Base-by-base conservation (phyloP, 1,140 invertebrate species). In the silkworm (Bombyx mori) region DNA sequence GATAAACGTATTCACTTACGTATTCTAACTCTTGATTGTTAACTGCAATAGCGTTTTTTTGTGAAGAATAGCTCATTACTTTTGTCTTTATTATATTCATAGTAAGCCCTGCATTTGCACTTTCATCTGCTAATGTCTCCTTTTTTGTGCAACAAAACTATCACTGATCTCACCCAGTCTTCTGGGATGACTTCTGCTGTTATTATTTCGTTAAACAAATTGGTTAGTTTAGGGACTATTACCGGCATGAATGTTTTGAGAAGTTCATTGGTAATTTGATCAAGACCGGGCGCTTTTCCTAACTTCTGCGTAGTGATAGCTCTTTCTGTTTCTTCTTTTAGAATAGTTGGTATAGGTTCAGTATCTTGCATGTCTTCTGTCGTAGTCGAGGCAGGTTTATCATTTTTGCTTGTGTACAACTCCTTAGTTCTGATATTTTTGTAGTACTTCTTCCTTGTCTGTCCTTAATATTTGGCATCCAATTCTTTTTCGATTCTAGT, bases 241-340 rank as follows among this genome's bases (percentile, higher is more conserved):
- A 56, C 56, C 18, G 49, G 58, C 47, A 53, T 22, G 7, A 52
- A 52, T n/a, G 53, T 60, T 62, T 60, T 64, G 8, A 64, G 43
- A 51, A 64, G 43, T 62, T 64, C 62, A 42, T 68, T 68, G 2
- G 57, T 68, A 9, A 68, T 46, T 47, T 47, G 52, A 50, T 64
- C 54, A 18, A 57, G 49, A 57, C 55, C 59, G 26, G 59, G 62
- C 42, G 65, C 46, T 43, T 68, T 68, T 49, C 56, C 59, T 56
- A 42, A 7, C 44, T 68, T 68, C 51, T 61, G 63, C 51, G 60
- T 59, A 42, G 10, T 45, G 26, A 62, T 62, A 51, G 56, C 55
- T 63, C 48, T 56, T 53, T 58, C 50, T 46, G 46, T 58, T 65
- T 68, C 62, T 44, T 55, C 55, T 35, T 58, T 56, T 47, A 53